Evolutionary conservation across 2,113 vertebrate genomes (phyloP).

Genomic region (Promerops cafer): DNA sequence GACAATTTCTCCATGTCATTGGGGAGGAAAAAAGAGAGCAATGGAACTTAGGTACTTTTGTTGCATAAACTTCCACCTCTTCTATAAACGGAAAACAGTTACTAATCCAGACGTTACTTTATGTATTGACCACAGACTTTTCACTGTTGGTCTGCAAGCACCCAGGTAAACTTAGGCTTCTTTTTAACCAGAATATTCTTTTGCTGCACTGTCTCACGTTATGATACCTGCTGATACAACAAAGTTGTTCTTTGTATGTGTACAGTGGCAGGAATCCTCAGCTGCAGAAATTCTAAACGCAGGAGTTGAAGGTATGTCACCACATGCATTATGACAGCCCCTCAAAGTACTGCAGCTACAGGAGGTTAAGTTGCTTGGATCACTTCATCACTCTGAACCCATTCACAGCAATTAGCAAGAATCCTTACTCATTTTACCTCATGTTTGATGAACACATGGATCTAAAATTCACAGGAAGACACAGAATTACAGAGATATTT

Average conservation of each 20-base stretch:
- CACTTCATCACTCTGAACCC: neutral
- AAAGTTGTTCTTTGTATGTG: neutral
- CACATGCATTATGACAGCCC: neutral
- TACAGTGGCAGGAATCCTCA: neutral
- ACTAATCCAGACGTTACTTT: neutral
- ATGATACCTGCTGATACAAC: neutral
- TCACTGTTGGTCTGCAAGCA: neutral
- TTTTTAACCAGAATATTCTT: neutral
- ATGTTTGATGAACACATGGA: neutral
- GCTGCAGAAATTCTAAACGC: neutral
- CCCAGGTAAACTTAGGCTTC: neutral
- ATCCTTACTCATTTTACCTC: neutral
- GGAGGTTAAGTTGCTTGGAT: neutral
- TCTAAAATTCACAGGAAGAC: neutral
- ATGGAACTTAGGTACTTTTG: neutral
- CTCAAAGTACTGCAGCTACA: neutral
- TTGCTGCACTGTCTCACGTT: neutral
- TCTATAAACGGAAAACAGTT: neutral
- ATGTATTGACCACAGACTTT: neutral
- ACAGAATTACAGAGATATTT: neutral
- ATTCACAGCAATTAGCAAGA: neutral
- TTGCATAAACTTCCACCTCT: neutral
- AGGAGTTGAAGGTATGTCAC: neutral
- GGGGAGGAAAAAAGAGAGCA: neutral
- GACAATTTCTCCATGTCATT: neutral